Conservation (phyloP, 1,140 invertebrate genomes). For the Bombus pyrosoma region DNA sequence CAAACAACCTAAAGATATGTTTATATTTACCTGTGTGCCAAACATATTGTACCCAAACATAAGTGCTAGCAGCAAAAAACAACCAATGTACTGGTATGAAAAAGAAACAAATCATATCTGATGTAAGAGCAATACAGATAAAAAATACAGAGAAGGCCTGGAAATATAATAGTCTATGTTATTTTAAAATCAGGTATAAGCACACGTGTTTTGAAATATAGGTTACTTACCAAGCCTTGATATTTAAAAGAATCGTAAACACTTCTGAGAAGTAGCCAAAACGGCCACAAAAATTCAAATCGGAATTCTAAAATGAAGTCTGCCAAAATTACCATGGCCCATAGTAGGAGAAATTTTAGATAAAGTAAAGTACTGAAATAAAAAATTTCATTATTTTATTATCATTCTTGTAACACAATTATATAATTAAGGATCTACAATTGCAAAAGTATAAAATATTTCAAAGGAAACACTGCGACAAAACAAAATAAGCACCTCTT, state of each 20-base stretch:
- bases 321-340: conserved; percentile 96
- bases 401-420: neutral
- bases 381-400: conserved; percentile 58
- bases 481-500: neutral
- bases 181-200: neutral
- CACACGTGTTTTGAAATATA: conserved; percentile 84
- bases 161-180: conserved; percentile 76
- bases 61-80: conserved; percentile 98
- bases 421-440: neutral
- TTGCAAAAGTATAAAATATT: too few relatives aligned
- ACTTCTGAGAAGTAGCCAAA: conserved; percentile 97
- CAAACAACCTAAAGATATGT: neutral
- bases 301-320: conserved; percentile 99
- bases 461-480: neutral
- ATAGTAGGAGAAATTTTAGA: conserved; percentile 97
- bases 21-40: conserved; percentile 96
- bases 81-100: conserved; percentile 99
- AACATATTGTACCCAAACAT: conserved; percentile 99
- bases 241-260: conserved; percentile 99
- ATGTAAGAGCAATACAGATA: conserved; percentile 98
- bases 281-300: conserved; percentile 99
- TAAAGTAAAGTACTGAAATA: conserved; percentile 95
- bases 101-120: conserved; percentile 99
- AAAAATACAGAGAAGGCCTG: conserved; percentile 99
- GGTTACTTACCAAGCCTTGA: conserved; percentile 96